Conservation (phyloP, 2,797 vertebrate genomes). For the Xiphorhynchus erythropygius region DNA sequence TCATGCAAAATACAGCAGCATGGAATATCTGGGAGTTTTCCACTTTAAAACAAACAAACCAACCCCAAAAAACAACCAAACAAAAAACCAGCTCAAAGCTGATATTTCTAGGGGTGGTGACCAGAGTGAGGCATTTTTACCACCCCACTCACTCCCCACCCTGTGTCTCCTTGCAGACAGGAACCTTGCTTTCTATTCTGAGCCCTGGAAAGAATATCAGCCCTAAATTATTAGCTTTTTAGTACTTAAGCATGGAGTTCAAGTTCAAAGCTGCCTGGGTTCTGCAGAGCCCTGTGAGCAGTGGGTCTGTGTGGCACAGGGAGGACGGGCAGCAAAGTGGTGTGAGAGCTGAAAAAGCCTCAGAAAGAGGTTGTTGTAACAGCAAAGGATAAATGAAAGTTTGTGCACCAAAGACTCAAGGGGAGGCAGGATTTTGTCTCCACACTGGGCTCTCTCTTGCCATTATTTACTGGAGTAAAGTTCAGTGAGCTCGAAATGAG, state of each 20-base stretch:
- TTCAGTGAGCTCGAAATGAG: neutral
- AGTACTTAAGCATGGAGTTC: neutral
- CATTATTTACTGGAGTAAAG: conserved; percentile 46
- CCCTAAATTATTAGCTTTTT: neutral
- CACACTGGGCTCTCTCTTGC: neutral
- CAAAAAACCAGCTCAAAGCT: neutral
- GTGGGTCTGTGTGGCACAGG: neutral
- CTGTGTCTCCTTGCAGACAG: neutral
- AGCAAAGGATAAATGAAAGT: neutral
- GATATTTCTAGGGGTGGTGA: neutral
- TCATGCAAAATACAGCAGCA: neutral
- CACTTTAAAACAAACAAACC: too few species aligned
- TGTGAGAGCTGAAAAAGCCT: neutral
- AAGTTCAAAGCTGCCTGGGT: neutral
- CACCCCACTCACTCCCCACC: neutral
- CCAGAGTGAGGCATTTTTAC: neutral
- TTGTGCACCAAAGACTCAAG: rapidly evolving
- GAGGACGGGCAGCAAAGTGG: neutral
- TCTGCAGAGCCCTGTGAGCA: neutral
- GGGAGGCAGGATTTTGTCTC: neutral
- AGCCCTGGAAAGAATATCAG: neutral
- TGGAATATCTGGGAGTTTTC: neutral
- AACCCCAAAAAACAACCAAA: too few species aligned
- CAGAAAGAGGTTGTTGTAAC: neutral
- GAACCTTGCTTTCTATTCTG: neutral